Conservation (phyloP, 2,888 invertebrate species). For the Synergus japonicus region DNA sequence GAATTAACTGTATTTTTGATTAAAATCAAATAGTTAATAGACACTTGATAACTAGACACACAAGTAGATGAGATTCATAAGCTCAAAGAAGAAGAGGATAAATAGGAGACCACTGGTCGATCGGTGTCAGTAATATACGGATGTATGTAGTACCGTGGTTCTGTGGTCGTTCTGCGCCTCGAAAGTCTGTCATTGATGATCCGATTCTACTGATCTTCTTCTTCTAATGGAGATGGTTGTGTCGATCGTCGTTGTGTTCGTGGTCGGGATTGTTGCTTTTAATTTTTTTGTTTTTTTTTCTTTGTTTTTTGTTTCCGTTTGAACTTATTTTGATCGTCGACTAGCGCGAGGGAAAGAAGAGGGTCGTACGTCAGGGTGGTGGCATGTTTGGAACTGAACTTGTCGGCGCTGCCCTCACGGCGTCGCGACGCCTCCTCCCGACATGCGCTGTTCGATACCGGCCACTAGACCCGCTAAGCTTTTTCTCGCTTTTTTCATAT, state of each 20-base stretch:
- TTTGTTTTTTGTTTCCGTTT: conserved; percentile 33
- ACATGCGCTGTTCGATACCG: conserved; percentile 66
- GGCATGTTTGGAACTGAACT: conserved; percentile 75
- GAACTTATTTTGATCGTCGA: conserved; percentile 52
- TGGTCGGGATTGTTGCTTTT: conserved; percentile 37
- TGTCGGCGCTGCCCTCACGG: conserved; percentile 67
- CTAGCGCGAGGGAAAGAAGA: conserved; percentile 63
- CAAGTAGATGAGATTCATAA: not conserved
- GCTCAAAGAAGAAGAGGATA: conserved; percentile 25
- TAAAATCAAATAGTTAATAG: not conserved
- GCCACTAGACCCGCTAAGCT: conserved; percentile 47
- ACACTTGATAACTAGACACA: conserved; percentile 9
- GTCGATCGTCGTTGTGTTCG: conserved; percentile 45
- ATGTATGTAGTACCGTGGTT: conserved; percentile 71
- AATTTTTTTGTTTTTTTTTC: conserved; percentile 30
- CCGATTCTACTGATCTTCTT: conserved; percentile 29
- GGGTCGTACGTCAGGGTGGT: conserved; percentile 73
- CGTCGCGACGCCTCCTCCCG: conserved; percentile 69
- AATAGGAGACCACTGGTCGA: conserved; percentile 36
- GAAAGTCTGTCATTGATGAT: conserved; percentile 63
- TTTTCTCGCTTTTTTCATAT: conserved; percentile 43
- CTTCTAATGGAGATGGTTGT: conserved; percentile 39
- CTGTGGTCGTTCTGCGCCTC: conserved; percentile 73
- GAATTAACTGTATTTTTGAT: not conserved
- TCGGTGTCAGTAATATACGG: conserved; percentile 21